Evolutionary conservation across 2,888 invertebrate genomes (phyloP).

Genomic region (Eustalomyia histrio): DNA sequence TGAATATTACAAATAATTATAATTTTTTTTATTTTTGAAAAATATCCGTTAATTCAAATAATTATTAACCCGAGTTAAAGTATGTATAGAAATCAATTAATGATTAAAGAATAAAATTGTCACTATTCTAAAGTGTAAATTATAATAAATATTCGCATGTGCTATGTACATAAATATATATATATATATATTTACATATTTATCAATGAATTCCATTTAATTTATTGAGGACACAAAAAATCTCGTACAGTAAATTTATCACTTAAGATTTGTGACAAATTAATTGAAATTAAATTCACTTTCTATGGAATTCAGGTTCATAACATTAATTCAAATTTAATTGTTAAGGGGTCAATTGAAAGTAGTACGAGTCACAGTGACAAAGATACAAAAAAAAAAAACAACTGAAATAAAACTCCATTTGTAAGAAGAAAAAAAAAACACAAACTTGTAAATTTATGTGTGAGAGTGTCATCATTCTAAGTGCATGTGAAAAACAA

Average conservation of each 20-base stretch:
- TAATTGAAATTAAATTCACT: conserved; percentile 41
- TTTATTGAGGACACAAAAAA: conserved; percentile 20
- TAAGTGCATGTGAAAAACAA: conserved; percentile 45
- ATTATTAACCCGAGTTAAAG: background rate
- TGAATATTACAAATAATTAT: background rate
- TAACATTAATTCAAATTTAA: conserved; percentile 37
- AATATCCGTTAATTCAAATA: conserved; percentile 5
- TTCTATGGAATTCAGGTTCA: conserved; percentile 57
- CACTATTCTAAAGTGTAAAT: background rate
- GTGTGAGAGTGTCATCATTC: conserved; percentile 36
- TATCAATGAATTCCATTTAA: conserved; percentile 39
- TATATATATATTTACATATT: background rate
- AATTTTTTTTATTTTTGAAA: background rate
- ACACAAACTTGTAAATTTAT: background rate
- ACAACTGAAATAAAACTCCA: conserved; percentile 38
- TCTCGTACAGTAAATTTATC: conserved; percentile 4
- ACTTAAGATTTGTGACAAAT: conserved; percentile 41
- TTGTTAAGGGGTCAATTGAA: conserved; percentile 62
- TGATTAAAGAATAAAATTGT: background rate
- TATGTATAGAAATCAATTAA: background rate
- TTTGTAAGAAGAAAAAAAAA: conserved; percentile 31
- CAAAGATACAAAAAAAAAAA: conserved; percentile 29
- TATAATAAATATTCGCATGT: too few relatives aligned
- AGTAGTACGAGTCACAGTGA: conserved; percentile 55
- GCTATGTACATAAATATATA: too few relatives aligned